Evolutionary conservation across 2,797 vertebrate genomes (phyloP).

Genomic region (Sternotherus odoratus): DNA sequence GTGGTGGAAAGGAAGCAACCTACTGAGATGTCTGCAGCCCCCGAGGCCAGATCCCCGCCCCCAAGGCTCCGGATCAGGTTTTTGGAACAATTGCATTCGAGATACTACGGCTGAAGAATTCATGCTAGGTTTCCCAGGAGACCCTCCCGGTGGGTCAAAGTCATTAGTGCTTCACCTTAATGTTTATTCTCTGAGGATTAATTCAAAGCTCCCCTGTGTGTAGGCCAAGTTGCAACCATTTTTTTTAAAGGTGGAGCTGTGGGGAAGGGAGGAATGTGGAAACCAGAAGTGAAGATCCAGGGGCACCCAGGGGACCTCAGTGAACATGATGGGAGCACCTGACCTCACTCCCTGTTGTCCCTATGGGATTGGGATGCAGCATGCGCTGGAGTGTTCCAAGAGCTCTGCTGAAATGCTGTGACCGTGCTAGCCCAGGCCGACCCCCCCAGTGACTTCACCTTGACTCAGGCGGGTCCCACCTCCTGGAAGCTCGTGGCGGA

Average conservation of each 20-base stretch:
- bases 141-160: not conserved
- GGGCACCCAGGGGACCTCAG: not conserved
- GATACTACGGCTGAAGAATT: not conserved
- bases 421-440: not conserved
- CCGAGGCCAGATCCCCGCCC: not conserved
- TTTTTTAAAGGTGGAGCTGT: not conserved
- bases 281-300: not conserved
- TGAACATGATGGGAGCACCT: not conserved
- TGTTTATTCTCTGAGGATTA: not conserved
- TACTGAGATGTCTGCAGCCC: not conserved
- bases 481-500: not conserved
- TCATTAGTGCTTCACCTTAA: not conserved
- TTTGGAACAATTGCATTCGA: not conserved
- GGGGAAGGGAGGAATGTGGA: not conserved
- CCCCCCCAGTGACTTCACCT: not conserved
- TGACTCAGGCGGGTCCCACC: not conserved
- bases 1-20: not conserved
- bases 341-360: not conserved
- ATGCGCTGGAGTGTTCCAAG: not conserved
- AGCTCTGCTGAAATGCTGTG: not conserved
- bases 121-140: not conserved
- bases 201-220: not conserved
- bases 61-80: not conserved
- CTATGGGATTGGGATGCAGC: not conserved
- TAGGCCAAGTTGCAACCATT: not conserved